Base-by-base conservation (phyloP, 2,113 vertebrate genomes). In the Ginglymostoma cirratum region DNA sequence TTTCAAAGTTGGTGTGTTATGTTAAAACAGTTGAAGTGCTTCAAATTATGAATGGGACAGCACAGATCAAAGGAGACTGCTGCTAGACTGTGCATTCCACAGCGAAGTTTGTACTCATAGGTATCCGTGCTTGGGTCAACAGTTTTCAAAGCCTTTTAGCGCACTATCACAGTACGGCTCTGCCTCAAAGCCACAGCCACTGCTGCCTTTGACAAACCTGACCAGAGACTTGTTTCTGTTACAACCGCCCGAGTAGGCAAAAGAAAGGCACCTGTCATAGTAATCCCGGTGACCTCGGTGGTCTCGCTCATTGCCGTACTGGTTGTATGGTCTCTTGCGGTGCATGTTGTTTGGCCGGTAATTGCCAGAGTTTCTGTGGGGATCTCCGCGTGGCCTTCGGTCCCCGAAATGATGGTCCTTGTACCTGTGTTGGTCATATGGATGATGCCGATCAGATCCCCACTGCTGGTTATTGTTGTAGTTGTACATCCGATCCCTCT, bases 331-430 rank as follows among this genome's bases (percentile, higher is more conserved):
- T 89, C 99, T 97, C 97, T 99, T 99, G 30, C 99, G 98, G 38
- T 98, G 98, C 0, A 98, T 97, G 96, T 96, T 98, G 96, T 98
- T 99, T 97, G 98, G 98, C 72, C 99, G 98, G 96, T 99, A 99
- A 96, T 97, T 97, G 12, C 98, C 98, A 0, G 98, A 98, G 97
- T 98, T 98, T 34, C 98, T 98, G 96, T 99, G 99, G 3, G 98
- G 96, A 0, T 99, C 99, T 23, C 98, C 97, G 2, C 98, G 99
- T 0, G 98, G 97, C 19, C 99, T 98, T 0, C 99, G 98, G 4
- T 99, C 99, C 5, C 97, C 97, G 0, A 99, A 99, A 96, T 99
- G 99, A 96, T 98, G 98, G 80, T 99, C 99, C 97, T 99, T 99
- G 96, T 99, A 99, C 96, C 99, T 98, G 96, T 98, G 98, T 96